Evolutionary conservation across 2,113 vertebrate species (phyloP), one percentile per base, ranked within the genome.

Genomic region (Reinhardtius hippoglossoides): DNA sequence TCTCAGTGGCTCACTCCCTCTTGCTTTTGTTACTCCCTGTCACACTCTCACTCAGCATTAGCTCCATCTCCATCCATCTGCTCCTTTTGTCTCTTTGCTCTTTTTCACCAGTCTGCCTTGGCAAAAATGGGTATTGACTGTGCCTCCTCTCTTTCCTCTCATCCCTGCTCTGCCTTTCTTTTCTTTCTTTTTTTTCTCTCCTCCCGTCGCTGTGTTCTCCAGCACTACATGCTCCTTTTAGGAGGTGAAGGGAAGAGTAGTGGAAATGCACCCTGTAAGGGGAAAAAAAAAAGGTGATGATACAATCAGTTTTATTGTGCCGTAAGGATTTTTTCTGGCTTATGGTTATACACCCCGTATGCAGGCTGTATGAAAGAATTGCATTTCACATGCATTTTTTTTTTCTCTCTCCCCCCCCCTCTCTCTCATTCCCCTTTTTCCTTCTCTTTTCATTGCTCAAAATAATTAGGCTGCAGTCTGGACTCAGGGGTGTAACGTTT

Each of bases 251-350:
- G 86, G 90, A 91, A 76, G 84, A 84, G 74, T 85, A 55, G 86
- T 88, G 89, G 86, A 93, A 93, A 92, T 92, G 88, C 83, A 84
- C 88, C 82, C 84, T 91, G 91, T 93, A 93, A 94, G 90, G 91
- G 91, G 82, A 90, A 94, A 60, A 93, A 92, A 92, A 56, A 56
- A 94, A 93, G 89, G 90, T 94, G 93, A 93, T 93, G 91, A 94
- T 93, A 92, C 87, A 89, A 89, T 92, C 81, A 87, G 91, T 92
- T 94, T 93, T 92, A 92, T 93, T 93, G 92, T 93, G 90, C 87
- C 82, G 90, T 94, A 93, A 94, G 92, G 93, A 92, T 89, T 94
- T 91, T 93, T 91, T 87, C 87, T 90, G 72, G 76, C 84, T 89
- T 86, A 87, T 90, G 84, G 87, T 92, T 90, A 76, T 84, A 80